Conservation (phyloP, 2,888 invertebrate genomes). For the Drosophila incognita region DNA sequence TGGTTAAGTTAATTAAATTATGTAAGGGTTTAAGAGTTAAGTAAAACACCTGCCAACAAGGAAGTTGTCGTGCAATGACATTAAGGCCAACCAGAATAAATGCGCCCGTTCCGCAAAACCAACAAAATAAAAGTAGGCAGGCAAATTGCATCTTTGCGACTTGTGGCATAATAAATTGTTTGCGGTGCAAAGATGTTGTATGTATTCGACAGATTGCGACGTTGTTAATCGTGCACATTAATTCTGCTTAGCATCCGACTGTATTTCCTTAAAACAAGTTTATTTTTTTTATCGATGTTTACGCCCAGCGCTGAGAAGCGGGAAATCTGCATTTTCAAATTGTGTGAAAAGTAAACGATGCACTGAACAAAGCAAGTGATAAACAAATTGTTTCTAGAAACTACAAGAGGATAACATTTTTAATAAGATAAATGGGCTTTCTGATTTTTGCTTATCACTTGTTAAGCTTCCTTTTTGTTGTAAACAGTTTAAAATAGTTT, state of each 20-base stretch:
- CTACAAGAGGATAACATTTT: background rate
- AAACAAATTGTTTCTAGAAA: background rate
- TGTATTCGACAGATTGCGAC: background rate
- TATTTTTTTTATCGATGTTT: constrained; percentile 19
- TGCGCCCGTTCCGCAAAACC: background rate
- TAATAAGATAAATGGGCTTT: background rate
- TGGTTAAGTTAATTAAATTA: background rate
- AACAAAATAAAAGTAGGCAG: background rate
- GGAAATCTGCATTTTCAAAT: constrained; percentile 19
- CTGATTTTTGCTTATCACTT: background rate
- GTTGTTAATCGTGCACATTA: constrained; percentile 7
- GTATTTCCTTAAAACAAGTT: constrained; percentile 25
- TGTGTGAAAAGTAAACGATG: constrained; percentile 36
- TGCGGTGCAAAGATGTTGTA: background rate
- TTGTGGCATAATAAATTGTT: background rate
- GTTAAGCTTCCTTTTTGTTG: background rate
- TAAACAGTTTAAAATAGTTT: background rate
- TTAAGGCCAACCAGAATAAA: background rate
- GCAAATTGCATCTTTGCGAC: background rate
- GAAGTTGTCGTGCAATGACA: constrained; percentile 12
- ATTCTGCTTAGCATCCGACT: constrained; percentile 3
- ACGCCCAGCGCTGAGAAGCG: constrained; percentile 6
- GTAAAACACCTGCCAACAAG: constrained; percentile 10
- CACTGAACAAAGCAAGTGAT: constrained; percentile 12
- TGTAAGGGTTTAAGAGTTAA: background rate